Conservation (phyloP, 2,888 invertebrate genomes). For the Drosophila diplacantha region DNA sequence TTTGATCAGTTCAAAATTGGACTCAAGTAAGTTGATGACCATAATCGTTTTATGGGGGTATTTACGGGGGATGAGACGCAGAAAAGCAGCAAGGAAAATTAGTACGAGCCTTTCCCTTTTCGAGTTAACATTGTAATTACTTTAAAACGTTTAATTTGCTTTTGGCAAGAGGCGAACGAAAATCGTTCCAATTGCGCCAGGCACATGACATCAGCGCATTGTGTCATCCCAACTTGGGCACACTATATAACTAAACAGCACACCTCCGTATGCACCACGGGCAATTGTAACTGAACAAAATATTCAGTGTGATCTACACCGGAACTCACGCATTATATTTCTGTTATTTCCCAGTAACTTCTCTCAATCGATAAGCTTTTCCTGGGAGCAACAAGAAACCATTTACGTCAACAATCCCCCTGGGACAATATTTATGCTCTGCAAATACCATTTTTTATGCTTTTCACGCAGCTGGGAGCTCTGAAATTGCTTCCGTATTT, state of each 20-base stretch:
- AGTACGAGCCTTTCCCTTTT: slow-evolving; percentile 6
- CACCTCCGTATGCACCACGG: slow-evolving; percentile 16
- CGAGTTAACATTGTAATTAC: not conserved
- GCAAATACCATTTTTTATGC: slow-evolving; percentile 5
- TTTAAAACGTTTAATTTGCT: slow-evolving; percentile 9
- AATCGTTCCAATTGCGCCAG: slow-evolving; percentile 28
- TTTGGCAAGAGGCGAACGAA: slow-evolving; percentile 17
- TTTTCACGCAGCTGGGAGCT: slow-evolving; percentile 24
- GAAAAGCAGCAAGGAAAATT: not conserved
- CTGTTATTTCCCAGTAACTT: not conserved
- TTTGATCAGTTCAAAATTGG: slow-evolving; percentile 76
- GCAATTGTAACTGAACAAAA: slow-evolving; percentile 3
- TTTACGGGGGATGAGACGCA: not conserved
- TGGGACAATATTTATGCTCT: slow-evolving; percentile 6
- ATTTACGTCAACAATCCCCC: slow-evolving; percentile 12
- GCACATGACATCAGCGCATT: slow-evolving; percentile 41
- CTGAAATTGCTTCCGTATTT: slow-evolving; percentile 19
- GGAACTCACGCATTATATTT: not conserved
- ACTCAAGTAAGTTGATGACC: slow-evolving; percentile 70
- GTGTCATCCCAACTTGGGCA: slow-evolving; percentile 37
- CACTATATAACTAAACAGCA: slow-evolving; percentile 30
- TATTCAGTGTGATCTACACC: not conserved
- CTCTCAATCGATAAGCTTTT: slow-evolving; percentile 5
- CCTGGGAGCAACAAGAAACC: slow-evolving; percentile 3
- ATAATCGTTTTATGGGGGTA: not conserved